A percentile compares a stretch with the other conserved stretches of the same genome.
phyloP scores from a whole-genome alignment of 2,113 vertebrate species.

The Excalfactoria chinensis region DNA sequence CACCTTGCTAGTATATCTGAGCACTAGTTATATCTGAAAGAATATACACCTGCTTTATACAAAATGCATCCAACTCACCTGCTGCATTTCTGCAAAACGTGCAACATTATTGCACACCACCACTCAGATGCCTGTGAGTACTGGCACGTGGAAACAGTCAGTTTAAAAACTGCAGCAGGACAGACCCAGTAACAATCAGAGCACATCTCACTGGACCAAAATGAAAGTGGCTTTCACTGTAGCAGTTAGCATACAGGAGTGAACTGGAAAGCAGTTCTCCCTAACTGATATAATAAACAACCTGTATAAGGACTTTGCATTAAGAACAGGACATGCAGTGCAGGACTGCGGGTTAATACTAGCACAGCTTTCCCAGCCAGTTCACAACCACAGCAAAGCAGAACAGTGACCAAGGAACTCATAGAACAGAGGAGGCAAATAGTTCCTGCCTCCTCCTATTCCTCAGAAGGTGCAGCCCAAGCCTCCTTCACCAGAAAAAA shows the following conservation, averaged over 20 bases:
- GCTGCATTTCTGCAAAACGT: neutral
- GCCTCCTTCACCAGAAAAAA: neutral
- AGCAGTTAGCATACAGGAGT: neutral
- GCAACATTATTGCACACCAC: neutral
- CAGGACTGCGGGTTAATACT: neutral
- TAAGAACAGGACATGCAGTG: neutral
- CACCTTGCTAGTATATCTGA: neutral
- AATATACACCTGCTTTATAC: neutral
- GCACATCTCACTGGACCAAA: neutral
- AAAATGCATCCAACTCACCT: neutral
- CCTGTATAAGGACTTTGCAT: neutral
- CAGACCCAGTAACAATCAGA: neutral
- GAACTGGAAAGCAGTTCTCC: neutral
- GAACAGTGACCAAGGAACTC: neutral
- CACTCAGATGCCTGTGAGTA: neutral
- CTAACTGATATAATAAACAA: neutral
- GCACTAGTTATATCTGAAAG: neutral
- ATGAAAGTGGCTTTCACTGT: rapidly evolving
- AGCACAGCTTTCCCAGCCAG: neutral
- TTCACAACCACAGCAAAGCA: neutral
- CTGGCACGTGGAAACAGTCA: neutral
- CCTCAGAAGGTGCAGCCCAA: neutral
- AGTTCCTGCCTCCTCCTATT: neutral
- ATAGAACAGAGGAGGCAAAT: neutral
- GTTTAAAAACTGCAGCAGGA: neutral